Evolutionary conservation across 2,888 invertebrate genomes (phyloP).

Genomic region (Pelosia muscerda): DNA sequence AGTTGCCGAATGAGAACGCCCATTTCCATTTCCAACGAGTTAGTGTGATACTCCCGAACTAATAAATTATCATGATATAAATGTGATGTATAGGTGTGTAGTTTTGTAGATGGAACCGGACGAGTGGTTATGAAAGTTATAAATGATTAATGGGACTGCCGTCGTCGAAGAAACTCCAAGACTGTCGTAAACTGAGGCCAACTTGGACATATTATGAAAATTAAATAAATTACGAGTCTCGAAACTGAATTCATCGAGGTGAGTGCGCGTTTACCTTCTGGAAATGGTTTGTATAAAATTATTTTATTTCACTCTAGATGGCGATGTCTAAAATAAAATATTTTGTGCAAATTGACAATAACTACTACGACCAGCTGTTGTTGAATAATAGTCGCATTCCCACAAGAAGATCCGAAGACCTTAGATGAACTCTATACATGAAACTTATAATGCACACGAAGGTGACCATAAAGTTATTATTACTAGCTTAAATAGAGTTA

Average conservation of each 20-base stretch:
- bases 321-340: background rate
- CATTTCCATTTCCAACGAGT: conserved; percentile 82
- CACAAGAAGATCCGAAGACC: no score
- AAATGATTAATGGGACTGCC: conserved; percentile 65
- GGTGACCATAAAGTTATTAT: no score
- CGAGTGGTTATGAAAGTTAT: conserved; percentile 65
- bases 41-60: conserved; percentile 67
- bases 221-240: conserved; percentile 36
- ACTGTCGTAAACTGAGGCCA: conserved; percentile 43
- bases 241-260: conserved; percentile 8
- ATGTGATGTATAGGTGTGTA: conserved; percentile 42
- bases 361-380: background rate
- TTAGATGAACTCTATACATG: no score
- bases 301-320: background rate
- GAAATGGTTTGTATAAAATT: background rate
- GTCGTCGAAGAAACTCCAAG: conserved; percentile 53
- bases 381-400: background rate
- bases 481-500: no score
- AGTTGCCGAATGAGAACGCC: conserved; percentile 75
- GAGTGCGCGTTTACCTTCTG: background rate
- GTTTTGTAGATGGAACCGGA: conserved; percentile 47
- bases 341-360: background rate
- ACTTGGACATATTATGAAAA: conserved; percentile 39
- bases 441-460: no score
- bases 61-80: conserved; percentile 69